Evolutionary conservation across 2,113 vertebrate genomes (phyloP), one percentile per base, ranked within the genome.

Genomic region (Amphilophus citrinellus): DNA sequence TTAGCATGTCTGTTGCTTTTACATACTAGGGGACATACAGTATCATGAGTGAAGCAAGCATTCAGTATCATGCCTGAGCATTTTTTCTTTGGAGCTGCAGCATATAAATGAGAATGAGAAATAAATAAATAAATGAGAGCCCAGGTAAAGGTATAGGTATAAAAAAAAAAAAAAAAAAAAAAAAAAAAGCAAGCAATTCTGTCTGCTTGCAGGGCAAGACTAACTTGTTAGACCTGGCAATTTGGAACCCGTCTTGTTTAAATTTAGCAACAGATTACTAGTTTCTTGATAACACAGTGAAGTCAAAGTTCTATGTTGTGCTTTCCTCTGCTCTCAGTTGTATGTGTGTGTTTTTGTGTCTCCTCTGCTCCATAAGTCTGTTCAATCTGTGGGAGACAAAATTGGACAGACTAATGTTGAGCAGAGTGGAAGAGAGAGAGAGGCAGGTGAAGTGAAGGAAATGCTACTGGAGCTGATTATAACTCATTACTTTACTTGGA

Each of bases 211-310:
- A 56, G 17, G 53, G 47, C 27, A 1, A 73, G 68, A 56, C 24
- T 73, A 73, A 56, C 68, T 73, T 73, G 68, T 73, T 47, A 73
- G 68, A 30, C 27, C 53, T 73, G 44, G 47, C 30, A n/a, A 20
- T 4, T 20, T 20, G 53, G 53, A 56, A 57, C 18, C 8, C 10
- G 18, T n/a, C 3, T 57, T 56, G 20, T 20, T 18, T n/a, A n/a
- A 56, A 8, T 3, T 56, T n/a, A n/a, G 7, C 8, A 18, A 20
- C 20, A 57, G 0, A 53, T 53, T 8, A 53, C 8, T 4, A 10
- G 17, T 7, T 56, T 56, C 20, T n/a, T 56, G 18, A 56, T 56
- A 20, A 56, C 6, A 20, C 53, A 20, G 53, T 56, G 3, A 56
- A 56, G 18, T 20, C 18, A 56, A 18, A 53, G 15, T 3, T 18